Evolutionary conservation across 2,888 invertebrate species (phyloP), one percentile per base, ranked within the genome.

Genomic region (Lithophane leautieri): DNA sequence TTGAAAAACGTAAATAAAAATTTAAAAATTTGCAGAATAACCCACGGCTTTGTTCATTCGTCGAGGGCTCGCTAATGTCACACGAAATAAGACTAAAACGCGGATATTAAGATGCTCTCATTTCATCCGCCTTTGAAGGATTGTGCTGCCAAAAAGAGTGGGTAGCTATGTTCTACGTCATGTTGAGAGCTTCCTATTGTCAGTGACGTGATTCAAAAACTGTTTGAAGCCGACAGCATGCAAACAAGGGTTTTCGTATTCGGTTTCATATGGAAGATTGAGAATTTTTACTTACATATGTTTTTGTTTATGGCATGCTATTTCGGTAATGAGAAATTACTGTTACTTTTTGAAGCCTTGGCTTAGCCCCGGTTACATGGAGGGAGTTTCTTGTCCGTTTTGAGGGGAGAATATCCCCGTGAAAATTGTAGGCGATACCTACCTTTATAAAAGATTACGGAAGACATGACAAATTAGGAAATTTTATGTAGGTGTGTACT

Each of bases 41-140:
- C 65, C 85, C 87, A 65, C 25, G 65, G 81, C 89, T 92, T 90
- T 91, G 88, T 92, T 91, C 91, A 80, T 87, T 83, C 86, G 85
- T 69, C 87, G 88, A 90, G 91, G 88, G 90, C 90, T 91, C 90
- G 92, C 91, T 95, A 94, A 94, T 94, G 95, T 94, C 94, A 94
- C 93, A 90, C 92, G 91, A 95, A 96, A 96, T 95, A 95, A 95
- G 95, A 94, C 93, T 94, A 94, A 95, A 96, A 95, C 94, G 92
- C 92, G 93, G 91, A 94, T 95, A 95, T 95, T 95, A 95, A 95
- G 95, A 95, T 93, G 94, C 94, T 82, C 83, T 85, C 83, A 82
- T 83, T 83, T 82, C 94, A 94, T 95, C 86, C 84, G 91, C 93
- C 93, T 96, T 95, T 95, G 94, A 95, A 93, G 94, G 91, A 92